Base-by-base conservation (phyloP, 1,140 invertebrate species). In the Monochamus saltuarius region DNA sequence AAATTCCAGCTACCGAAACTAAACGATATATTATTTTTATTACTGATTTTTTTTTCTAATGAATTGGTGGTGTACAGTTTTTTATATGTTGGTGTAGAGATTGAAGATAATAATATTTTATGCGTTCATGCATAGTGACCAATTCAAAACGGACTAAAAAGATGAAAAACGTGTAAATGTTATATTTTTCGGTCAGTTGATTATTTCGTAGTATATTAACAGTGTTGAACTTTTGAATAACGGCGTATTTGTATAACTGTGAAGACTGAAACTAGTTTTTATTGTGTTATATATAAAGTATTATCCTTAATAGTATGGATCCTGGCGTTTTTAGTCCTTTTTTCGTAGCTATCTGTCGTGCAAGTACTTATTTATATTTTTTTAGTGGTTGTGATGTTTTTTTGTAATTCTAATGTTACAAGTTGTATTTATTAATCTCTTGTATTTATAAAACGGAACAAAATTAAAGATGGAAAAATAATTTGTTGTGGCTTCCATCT, bases 221-320 rank as follows among this genome's bases (percentile, higher is more conserved):
- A 69, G 66, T 72, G 68, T 71, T 73, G 68, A 71, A 67, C 67
- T 64, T 70, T 69, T 61, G 59, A 66, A 67, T 65, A 62, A 65
- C 62, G 59, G 63, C 64, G 65, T 73, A 73, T 67, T 74, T 74
- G 71, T 73, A 74, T 72, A 73, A 71, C 65, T 72, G 71, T 73
- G 66, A 74, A 74, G 73, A 74, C 73, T 74, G 73, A 74, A 65
- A 72, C 65, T 71, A 73, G 71, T 70, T 74, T 73, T 69, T 73
- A 72, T 74, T 73, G 73, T 73, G 73, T 74, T 74, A 71, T 70
- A 69, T 68, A 68, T 64, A 67, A 68, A 72, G 60, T 69, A 72
- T 72, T 67, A 72, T 56, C 53, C 51, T 65, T 68, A n/a, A 52
- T 52, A 59, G 36, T 51, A 51, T 38, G 55, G 51, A 38, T 54